Percentiles rank a stretch among this genome's conserved stretches.
Evolutionary conservation across 2,888 invertebrate species (phyloP).

Genomic region (Drosophila paramelanica): DNA sequence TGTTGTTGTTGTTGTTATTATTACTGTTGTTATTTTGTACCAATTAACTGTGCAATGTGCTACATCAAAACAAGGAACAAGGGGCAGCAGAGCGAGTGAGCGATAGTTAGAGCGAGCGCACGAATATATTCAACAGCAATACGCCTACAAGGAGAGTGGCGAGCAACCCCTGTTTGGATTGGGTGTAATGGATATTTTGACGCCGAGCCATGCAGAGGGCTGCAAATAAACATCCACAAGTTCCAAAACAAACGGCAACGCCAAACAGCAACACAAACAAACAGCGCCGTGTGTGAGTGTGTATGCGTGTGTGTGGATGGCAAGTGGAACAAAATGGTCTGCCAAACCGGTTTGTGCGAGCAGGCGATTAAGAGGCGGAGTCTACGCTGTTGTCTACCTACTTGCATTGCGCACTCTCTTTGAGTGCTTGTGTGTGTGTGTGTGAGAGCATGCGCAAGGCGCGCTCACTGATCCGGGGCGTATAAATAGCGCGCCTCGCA

Average conservation of each 20-base stretch:
- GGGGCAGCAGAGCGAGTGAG: constrained; percentile 13
- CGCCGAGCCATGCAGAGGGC: constrained; percentile 80
- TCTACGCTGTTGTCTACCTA: constrained; percentile 32
- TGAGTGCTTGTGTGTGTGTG: constrained; percentile 10
- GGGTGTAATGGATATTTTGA: constrained; percentile 84
- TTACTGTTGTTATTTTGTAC: constrained; percentile 36
- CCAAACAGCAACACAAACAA: constrained; percentile 32
- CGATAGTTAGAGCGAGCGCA: neutral
- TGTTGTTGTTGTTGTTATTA: constrained; percentile 25
- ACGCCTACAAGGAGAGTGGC: constrained; percentile 50
- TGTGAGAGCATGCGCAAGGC: constrained; percentile 9
- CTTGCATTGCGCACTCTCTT: constrained; percentile 1
- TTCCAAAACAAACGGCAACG: constrained; percentile 65
- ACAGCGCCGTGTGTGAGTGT: constrained; percentile 35
- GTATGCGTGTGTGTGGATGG: constrained; percentile 46
- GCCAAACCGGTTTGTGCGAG: constrained; percentile 50
- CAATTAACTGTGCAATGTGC: constrained; percentile 59
- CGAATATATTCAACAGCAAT: constrained; percentile 45
- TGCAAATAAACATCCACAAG: constrained; percentile 83
- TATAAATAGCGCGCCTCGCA: constrained; percentile 78
- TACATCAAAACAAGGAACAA: constrained; percentile 46
- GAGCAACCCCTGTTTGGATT: constrained; percentile 81
- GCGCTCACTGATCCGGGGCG: constrained; percentile 13
- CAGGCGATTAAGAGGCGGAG: constrained; percentile 66
- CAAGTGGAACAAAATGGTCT: constrained; percentile 75